Evolutionary conservation across 2,888 invertebrate genomes (phyloP), one percentile per base, ranked within the genome.

Genomic region (Autographa pulchrina): DNA sequence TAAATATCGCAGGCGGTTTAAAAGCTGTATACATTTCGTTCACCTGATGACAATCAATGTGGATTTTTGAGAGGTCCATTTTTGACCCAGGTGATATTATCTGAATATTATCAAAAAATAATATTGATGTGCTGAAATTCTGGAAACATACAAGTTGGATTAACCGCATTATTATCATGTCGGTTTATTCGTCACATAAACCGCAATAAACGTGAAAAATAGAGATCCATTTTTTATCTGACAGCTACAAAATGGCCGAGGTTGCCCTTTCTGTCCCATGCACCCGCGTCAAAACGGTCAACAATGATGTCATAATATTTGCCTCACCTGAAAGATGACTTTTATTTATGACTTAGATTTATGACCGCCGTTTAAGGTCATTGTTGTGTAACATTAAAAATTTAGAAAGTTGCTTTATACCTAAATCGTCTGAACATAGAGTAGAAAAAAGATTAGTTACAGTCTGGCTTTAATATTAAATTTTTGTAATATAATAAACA

Each of bases 281-380:
- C 62, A 70, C 58, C 67, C 56, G 48, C 64, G 48, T 78, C 75
- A 74, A 62, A 78, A 64, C 41, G 41, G 58, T 61, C 62, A 62
- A 18, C 74, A 52, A 62, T 60, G 67, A 78, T 58, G 62, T 43
- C 54, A n/a, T 48, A 59, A 72, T 78, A 73, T 70, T 68, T 56
- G 20, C 68, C 69, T 48, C 18, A 41, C 43, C n/a, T 65, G 52
- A 66, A 54, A 66, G 56, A 70, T 74, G 54, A 16, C 54, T 56
- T 62, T 64, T 63, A 38, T 59, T 4, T 62, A 31, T n/a, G n/a
- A n/a, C n/a, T n/a, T n/a, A n/a, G n/a, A n/a, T n/a, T n/a, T n/a
- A n/a, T 59, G 38, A n/a, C 20, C 41, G 18, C 14, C 52, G 7
- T 54, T 20, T 9, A 54, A 54, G 54, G 54, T 18, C 43, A 54